Conservation (phyloP, 2,888 invertebrate genomes). For the Frankliniella intonsa region DNA sequence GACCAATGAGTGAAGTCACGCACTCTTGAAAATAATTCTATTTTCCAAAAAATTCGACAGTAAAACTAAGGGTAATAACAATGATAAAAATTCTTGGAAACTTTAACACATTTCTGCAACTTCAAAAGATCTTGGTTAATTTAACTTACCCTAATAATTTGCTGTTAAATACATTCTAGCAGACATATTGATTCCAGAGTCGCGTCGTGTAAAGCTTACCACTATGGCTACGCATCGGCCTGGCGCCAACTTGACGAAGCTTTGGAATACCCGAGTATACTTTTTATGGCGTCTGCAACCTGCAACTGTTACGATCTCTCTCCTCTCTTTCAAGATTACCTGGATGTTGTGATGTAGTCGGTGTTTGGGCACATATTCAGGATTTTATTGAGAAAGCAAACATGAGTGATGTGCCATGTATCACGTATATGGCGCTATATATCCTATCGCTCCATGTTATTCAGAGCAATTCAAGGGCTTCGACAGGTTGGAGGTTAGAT, state of each 20-base stretch:
- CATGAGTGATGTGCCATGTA: conserved; percentile 56
- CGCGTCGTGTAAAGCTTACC: background rate
- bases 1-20: too few species aligned
- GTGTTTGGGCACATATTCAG: background rate
- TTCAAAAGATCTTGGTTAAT: too few species aligned
- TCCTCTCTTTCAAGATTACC: background rate
- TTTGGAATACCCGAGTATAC: background rate
- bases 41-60: too few species aligned
- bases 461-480: conserved; percentile 73
- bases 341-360: conserved; percentile 10
- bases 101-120: too few species aligned
- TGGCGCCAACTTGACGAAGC: background rate
- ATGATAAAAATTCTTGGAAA: too few species aligned
- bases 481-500: conserved; percentile 77
- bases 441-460: conserved; percentile 68
- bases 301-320: background rate
- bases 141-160: too few species aligned
- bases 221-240: background rate
- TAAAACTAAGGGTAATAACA: too few species aligned
- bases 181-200: background rate
- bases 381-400: conserved; percentile 37
- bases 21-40: too few species aligned
- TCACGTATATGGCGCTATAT: conserved; percentile 62
- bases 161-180: too few species aligned
- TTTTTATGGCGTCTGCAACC: background rate